Conservation (phyloP, 2,888 invertebrate species). For the Thymelicus sylvestris region DNA sequence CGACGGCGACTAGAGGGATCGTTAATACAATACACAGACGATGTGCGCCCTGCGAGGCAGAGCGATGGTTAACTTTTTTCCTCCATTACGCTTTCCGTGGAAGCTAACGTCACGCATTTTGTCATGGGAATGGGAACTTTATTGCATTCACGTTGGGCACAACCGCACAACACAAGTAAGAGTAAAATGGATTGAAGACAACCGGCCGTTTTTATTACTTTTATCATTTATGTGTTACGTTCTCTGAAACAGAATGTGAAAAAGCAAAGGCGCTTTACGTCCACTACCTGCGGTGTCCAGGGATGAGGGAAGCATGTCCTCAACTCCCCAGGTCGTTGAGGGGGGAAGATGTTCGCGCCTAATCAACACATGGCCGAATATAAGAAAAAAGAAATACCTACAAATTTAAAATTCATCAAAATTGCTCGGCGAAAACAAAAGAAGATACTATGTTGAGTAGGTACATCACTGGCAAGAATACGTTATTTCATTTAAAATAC, state of each 20-base stretch:
- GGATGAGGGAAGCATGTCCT: too few relatives aligned
- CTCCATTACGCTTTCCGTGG: slow-evolving; percentile 64
- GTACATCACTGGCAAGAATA: too few relatives aligned
- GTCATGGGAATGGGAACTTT: slow-evolving; percentile 50
- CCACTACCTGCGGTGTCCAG: too few relatives aligned
- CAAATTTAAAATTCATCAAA: too few relatives aligned
- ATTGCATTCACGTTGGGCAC: slow-evolving; percentile 39
- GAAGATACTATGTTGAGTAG: too few relatives aligned
- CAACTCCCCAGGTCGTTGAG: too few relatives aligned
- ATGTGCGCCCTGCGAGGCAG: slow-evolving; percentile 17
- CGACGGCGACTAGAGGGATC: slow-evolving; percentile 58
- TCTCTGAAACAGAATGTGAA: slow-evolving; percentile 20
- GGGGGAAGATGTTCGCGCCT: too few relatives aligned
- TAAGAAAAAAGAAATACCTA: too few relatives aligned
- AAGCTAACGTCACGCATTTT: slow-evolving; percentile 55
- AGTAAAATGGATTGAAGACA: slow-evolving; percentile 35
- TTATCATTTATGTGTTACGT: slow-evolving; percentile 21
- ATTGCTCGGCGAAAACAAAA: too few relatives aligned
- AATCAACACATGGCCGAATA: too few relatives aligned
- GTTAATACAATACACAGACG: slow-evolving; percentile 59
- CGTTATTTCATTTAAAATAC: too few relatives aligned
- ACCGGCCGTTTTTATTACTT: slow-evolving; percentile 20
- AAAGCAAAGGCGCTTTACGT: too few relatives aligned
- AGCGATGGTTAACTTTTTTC: slow-evolving; percentile 54
- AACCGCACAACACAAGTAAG: slow-evolving; percentile 38